phyloP scores from a whole-genome alignment of 30 jellyfish, hydroid and myxozoan genomes.

The Cassiopea xamachana region DNA sequence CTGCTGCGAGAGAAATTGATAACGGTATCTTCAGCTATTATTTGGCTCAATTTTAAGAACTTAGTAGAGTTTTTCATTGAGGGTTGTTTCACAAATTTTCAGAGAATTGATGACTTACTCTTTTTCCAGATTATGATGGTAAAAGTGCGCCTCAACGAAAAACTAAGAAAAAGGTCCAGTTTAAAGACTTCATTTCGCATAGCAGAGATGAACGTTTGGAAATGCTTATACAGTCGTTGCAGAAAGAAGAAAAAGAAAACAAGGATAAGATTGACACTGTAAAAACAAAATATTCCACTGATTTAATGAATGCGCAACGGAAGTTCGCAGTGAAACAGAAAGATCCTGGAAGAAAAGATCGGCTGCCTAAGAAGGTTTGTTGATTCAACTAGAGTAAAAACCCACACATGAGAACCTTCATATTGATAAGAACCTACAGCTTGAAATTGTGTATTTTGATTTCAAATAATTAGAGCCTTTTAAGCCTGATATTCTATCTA shows the following conservation, averaged over 20 bases:
- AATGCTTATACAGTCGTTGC: constrained; percentile 37
- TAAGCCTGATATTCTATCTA: too few species aligned
- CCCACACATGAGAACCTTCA: neutral
- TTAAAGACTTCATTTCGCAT: constrained; percentile 27
- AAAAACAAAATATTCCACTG: constrained; percentile 32
- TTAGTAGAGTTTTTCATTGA: too few species aligned
- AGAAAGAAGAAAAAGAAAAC: constrained; percentile 55
- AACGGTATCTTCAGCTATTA: too few species aligned
- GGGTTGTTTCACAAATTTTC: neutral
- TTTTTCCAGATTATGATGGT: neutral
- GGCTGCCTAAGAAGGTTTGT: neutral
- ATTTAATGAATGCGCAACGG: constrained; percentile 13
- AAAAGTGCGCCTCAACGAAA: neutral
- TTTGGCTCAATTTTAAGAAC: too few species aligned
- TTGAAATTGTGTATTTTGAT: too few species aligned
- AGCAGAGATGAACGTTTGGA: constrained; percentile 62
- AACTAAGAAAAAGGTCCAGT: constrained; percentile 44
- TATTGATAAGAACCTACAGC: too few species aligned
- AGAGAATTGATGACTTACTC: neutral
- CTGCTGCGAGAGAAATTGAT: too few species aligned
- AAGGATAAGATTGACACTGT: constrained; percentile 18
- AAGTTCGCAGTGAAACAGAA: constrained; percentile 6
- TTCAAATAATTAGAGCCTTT: too few species aligned
- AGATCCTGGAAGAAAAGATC: neutral
- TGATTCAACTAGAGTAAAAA: neutral